Evolutionary conservation across 2,888 invertebrate genomes (phyloP).

Genomic region (Epirrita christyi): DNA sequence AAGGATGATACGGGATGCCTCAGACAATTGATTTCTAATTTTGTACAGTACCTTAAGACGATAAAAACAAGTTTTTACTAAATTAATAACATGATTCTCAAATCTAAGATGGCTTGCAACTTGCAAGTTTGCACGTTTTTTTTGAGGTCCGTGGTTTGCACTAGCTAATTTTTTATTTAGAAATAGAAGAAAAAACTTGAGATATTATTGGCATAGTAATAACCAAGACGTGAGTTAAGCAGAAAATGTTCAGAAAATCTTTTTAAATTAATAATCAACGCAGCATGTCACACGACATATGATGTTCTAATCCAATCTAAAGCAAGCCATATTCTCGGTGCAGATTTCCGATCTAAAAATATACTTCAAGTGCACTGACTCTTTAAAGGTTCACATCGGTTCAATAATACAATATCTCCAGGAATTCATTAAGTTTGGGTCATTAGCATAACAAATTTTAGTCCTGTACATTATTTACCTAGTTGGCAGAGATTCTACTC

Average conservation of each 20-base stretch:
- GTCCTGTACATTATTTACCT: constrained; percentile 22
- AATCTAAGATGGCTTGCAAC: too few species aligned
- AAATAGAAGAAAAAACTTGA: too few species aligned
- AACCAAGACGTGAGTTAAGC: constrained; percentile 2
- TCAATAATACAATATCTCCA: constrained; percentile 23
- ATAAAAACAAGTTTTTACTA: too few species aligned
- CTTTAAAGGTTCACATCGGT: background rate
- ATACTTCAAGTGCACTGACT: constrained; percentile 24
- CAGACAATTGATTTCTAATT: too few species aligned
- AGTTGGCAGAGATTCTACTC: constrained; percentile 27
- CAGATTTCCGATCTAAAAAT: constrained; percentile 23
- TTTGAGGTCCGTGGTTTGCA: too few species aligned
- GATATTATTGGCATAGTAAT: too few species aligned
- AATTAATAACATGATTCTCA: too few species aligned
- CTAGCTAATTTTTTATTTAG: too few species aligned
- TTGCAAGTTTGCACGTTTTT: too few species aligned
- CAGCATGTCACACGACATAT: background rate
- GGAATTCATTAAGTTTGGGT: constrained; percentile 27
- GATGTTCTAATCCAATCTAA: background rate
- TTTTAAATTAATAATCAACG: constrained; percentile 1
- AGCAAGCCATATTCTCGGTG: background rate
- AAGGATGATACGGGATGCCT: too few species aligned
- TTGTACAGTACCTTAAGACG: too few species aligned
- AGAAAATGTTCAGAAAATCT: background rate
- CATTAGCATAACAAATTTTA: constrained; percentile 23